Conservation (phyloP, 2,113 vertebrate species). For the Nettapus auritus region DNA sequence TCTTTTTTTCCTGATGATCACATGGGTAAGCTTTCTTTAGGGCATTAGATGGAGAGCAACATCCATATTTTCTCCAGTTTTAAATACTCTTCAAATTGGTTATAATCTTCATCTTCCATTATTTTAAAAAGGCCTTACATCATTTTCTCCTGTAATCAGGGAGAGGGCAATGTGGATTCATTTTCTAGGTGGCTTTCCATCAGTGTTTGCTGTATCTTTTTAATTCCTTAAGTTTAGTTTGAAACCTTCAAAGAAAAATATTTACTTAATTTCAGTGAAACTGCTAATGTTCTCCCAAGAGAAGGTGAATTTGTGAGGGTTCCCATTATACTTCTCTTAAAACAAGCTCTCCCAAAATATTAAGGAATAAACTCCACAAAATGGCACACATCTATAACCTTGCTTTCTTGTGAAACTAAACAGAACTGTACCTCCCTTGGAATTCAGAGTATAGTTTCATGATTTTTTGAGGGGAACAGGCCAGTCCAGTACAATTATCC, state of each 20-base stretch:
- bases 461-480: background rate
- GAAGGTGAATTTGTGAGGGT: background rate
- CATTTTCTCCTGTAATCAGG: background rate
- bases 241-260: background rate
- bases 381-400: background rate
- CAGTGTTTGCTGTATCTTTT: background rate
- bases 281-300: background rate
- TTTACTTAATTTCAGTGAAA: background rate
- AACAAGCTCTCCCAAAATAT: background rate
- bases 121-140: background rate
- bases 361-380: conserved; percentile 15
- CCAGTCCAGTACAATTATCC: background rate
- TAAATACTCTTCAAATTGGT: background rate
- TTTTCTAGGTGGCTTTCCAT: conserved; percentile 12
- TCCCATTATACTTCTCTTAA: background rate
- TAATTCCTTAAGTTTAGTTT: background rate
- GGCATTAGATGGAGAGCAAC: background rate
- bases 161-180: background rate
- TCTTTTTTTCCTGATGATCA: background rate
- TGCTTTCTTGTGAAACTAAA: conserved; percentile 18
- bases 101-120: background rate
- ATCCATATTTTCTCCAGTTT: background rate
- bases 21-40: background rate
- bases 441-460: background rate
- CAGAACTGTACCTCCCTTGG: background rate